phyloP scores from a whole-genome alignment of 2,888 invertebrate species.

The Eulithis prunata region DNA sequence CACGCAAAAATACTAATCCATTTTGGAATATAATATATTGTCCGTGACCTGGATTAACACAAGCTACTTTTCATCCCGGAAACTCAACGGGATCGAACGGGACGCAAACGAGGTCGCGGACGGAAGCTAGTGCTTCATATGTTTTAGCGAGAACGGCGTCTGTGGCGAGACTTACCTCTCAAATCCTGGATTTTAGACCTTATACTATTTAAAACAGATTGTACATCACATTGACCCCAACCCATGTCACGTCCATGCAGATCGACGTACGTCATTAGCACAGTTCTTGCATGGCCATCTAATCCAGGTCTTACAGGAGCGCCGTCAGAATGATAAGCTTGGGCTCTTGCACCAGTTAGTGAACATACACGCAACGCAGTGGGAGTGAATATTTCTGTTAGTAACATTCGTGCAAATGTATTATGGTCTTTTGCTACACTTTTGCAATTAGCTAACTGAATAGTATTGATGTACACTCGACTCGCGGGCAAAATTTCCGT shows the following conservation, averaged over 20 bases:
- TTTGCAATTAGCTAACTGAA: background rate
- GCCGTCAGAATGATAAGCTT: background rate
- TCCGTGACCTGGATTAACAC: no score
- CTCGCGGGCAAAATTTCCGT: background rate
- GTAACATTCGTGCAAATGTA: background rate
- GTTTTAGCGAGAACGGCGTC: no score
- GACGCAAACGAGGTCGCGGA: no score
- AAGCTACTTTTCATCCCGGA: no score
- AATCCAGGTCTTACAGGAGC: background rate
- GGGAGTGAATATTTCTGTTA: background rate
- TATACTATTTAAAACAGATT: background rate
- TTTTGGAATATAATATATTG: no score
- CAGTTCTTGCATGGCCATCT: background rate
- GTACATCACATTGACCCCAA: background rate
- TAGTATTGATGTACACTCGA: background rate
- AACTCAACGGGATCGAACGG: no score
- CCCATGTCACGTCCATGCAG: background rate
- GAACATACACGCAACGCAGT: background rate
- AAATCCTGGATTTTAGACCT: background rate
- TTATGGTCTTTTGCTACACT: background rate
- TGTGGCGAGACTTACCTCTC: no score
- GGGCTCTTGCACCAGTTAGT: background rate
- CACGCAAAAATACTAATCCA: no score
- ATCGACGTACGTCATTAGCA: background rate
- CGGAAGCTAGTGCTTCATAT: no score